Conservation (phyloP, 30 jellyfish, hydroid and myxozoan genomes). For the Turritopsis rubra region DNA sequence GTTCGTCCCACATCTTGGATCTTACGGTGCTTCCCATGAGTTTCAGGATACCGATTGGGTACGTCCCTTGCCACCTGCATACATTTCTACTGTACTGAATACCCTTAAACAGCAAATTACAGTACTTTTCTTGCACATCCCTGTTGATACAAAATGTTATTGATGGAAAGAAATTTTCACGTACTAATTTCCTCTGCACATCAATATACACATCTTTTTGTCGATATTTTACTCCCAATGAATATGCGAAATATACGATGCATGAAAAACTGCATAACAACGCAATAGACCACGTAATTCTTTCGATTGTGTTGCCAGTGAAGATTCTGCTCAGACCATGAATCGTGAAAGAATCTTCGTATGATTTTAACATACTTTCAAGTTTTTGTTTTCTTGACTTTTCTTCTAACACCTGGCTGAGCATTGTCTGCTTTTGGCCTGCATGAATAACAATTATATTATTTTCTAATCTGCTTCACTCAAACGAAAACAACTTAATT, state of each 20-base stretch:
- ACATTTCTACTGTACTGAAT: background rate
- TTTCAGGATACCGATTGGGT: background rate
- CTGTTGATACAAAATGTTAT: background rate
- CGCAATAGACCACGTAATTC: background rate
- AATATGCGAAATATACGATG: background rate
- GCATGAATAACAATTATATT: background rate
- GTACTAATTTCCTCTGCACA: background rate
- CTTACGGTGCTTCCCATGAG: background rate
- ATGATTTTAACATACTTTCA: background rate
- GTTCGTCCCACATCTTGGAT: background rate
- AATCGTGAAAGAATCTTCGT: constrained; percentile 13
- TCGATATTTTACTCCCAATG: background rate
- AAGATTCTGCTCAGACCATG: constrained; percentile 14
- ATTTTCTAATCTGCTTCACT: too few relatives aligned
- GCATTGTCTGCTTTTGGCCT: background rate
- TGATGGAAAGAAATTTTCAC: background rate
- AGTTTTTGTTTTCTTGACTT: background rate
- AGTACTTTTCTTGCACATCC: background rate
- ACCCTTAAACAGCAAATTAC: background rate
- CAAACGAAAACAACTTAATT: too few relatives aligned
- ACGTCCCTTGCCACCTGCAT: background rate
- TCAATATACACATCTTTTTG: background rate
- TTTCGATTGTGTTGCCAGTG: background rate
- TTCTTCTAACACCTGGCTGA: background rate
- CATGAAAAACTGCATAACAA: background rate